Evolutionary conservation across 2,113 vertebrate species (phyloP).

Genomic region (Scopus umbretta): DNA sequence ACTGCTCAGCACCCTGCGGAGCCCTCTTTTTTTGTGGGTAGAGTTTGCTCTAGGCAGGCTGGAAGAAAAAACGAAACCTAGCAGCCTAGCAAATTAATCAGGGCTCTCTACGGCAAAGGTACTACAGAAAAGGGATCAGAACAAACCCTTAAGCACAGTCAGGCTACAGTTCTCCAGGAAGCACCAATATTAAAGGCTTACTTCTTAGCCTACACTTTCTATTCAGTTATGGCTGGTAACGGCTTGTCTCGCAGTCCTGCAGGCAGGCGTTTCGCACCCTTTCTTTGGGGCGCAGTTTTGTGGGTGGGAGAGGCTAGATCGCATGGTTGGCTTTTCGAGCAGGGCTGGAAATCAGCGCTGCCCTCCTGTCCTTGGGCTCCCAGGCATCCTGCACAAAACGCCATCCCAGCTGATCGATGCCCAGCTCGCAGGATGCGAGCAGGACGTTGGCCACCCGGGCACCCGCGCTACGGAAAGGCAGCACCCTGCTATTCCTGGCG

Average conservation of each 20-base stretch:
- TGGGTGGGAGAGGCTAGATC: neutral
- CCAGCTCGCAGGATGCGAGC: neutral
- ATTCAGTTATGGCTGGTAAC: neutral
- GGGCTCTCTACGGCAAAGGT: neutral
- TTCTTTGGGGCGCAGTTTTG: neutral
- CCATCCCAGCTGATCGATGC: neutral
- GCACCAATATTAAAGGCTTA: neutral
- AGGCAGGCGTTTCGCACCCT: neutral
- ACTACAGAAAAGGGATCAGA: neutral
- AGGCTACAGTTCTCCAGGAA: neutral
- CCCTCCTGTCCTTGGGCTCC: neutral
- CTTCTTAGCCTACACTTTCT: neutral
- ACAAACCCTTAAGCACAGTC: neutral
- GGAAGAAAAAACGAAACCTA: neutral
- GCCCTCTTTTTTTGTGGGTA: neutral
- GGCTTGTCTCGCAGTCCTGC: neutral
- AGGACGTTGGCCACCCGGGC: accelerated
- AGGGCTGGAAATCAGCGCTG: neutral
- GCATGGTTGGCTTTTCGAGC: neutral
- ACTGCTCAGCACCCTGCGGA: neutral
- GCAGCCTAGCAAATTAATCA: neutral
- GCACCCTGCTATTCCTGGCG: neutral
- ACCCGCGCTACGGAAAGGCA: neutral
- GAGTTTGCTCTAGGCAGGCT: neutral
- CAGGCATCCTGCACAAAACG: neutral